Percentiles rank a stretch among this genome's conserved stretches.
These are phyloP conservation scores for Epirrhoe tristata DNA, from an alignment of 2,888 invertebrate species.

Conservation along the genomic window DNA sequence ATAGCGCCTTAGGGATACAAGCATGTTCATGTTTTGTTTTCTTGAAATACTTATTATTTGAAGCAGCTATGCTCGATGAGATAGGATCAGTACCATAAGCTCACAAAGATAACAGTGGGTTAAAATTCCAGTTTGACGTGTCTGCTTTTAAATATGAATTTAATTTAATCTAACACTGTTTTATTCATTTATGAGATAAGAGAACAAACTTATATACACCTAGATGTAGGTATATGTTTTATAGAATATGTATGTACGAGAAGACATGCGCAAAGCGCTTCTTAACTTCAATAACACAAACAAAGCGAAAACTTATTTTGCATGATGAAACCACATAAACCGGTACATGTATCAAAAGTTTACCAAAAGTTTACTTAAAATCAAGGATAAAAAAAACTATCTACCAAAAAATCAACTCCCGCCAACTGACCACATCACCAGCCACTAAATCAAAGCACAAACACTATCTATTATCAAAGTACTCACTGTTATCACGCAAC, in stretches of 20 bases:
- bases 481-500: slow-evolving; percentile 82
- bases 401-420: background rate
- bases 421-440: background rate
- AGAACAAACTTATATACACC: slow-evolving; percentile 13
- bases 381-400: background rate
- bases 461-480: slow-evolving; percentile 32
- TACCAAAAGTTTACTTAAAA: background rate
- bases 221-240: background rate
- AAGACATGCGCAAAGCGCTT: slow-evolving; percentile 42
- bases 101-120: slow-evolving; percentile 30
- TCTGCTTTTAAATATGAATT: slow-evolving; percentile 27
- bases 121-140: slow-evolving; percentile 33
- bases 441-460: background rate
- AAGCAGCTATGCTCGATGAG: slow-evolving; percentile 4
- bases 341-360: background rate
- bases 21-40: background rate
- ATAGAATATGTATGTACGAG: slow-evolving; percentile 15
- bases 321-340: too few relatives aligned
- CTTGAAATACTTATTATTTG: background rate
- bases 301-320: slow-evolving; percentile 5
- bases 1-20: too few relatives aligned
- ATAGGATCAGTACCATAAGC: slow-evolving; percentile 24
- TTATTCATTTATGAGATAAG: slow-evolving; percentile 29
- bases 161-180: slow-evolving; percentile 35
- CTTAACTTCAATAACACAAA: slow-evolving; percentile 29